These are phyloP conservation scores for Rhingia rostrata DNA, from an alignment of 2,888 invertebrate species.

Conservation along the genomic window DNA sequence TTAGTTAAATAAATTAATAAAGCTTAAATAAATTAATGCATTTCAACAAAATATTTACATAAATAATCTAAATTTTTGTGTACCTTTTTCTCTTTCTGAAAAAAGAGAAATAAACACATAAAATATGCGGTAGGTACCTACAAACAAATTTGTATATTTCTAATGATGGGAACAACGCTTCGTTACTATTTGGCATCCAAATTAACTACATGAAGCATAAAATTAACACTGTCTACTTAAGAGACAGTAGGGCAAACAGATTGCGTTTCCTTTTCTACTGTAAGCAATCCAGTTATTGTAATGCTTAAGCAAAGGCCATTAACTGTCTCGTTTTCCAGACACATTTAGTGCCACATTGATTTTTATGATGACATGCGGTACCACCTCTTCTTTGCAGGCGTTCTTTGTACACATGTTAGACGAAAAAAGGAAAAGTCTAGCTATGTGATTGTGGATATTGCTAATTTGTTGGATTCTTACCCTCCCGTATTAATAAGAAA, in stretches of 20 bases:
- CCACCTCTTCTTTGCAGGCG: constrained; percentile 78
- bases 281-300: constrained; percentile 47
- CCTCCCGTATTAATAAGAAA: too few species aligned
- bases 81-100: too few species aligned
- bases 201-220: constrained; percentile 58
- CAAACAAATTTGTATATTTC: not conserved
- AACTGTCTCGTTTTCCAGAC: constrained; percentile 63
- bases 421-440: not conserved
- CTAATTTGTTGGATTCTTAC: not conserved
- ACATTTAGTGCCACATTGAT: constrained; percentile 62
- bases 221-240: constrained; percentile 52
- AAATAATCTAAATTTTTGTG: too few species aligned
- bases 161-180: constrained; percentile 50
- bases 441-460: not conserved
- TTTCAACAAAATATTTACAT: too few species aligned
- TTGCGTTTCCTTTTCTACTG: constrained; percentile 16
- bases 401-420: constrained; percentile 14
- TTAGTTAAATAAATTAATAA: too few species aligned
- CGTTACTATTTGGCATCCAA: constrained; percentile 47
- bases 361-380: constrained; percentile 82
- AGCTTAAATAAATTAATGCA: too few species aligned
- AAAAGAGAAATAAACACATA: too few species aligned
- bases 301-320: constrained; percentile 49
- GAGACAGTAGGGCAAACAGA: constrained; percentile 13
- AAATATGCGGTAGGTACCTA: not conserved